Conservation (phyloP, 2,797 vertebrate species). For the Girardinus metallicus region DNA sequence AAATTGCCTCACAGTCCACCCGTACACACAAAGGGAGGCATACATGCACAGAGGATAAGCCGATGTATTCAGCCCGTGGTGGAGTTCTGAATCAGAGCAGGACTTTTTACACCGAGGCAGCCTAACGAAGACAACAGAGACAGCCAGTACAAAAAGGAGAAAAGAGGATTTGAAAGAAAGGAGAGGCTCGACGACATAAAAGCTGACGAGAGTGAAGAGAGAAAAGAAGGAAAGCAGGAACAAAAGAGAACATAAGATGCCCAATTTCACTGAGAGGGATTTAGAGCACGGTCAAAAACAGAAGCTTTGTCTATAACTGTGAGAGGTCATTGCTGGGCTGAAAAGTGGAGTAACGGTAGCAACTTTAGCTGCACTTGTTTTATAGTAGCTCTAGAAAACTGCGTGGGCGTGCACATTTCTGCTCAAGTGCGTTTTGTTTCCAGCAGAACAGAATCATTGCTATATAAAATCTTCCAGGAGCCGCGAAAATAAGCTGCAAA, state of each 20-base stretch:
- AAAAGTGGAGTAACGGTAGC: conserved; percentile 51
- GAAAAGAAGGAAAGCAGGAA: conserved; percentile 50
- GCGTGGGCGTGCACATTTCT: conserved; percentile 35
- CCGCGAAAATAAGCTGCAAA: conserved; percentile 2
- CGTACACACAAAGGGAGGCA: conserved; percentile 5
- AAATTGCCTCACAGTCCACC: conserved; percentile 28
- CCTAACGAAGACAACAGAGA: conserved; percentile 63
- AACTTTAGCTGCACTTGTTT: conserved; percentile 64
- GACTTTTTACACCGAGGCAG: conserved; percentile 58
- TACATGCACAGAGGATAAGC: conserved; percentile 46
- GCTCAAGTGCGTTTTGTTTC: conserved; percentile 31
- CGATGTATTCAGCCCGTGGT: conserved; percentile 57
- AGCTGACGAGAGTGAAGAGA: conserved; percentile 44
- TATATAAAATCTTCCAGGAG: conserved; percentile 20
- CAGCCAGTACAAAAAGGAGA: conserved; percentile 48
- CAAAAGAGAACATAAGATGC: conserved; percentile 72
- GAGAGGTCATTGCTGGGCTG: conserved; percentile 41
- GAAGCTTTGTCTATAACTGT: conserved; percentile 54
- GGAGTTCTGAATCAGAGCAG: conserved; percentile 55
- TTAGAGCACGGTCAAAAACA: conserved; percentile 76
- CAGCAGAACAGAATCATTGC: conserved; percentile 9
- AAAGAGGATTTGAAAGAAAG: conserved; percentile 65
- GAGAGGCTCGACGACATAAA: conserved; percentile 57
- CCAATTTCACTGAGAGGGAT: conserved; percentile 76
- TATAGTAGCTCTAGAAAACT: conserved; percentile 58